Base-by-base conservation (phyloP, 2,888 invertebrate genomes). In the Chalcosyrphus nemorum region DNA sequence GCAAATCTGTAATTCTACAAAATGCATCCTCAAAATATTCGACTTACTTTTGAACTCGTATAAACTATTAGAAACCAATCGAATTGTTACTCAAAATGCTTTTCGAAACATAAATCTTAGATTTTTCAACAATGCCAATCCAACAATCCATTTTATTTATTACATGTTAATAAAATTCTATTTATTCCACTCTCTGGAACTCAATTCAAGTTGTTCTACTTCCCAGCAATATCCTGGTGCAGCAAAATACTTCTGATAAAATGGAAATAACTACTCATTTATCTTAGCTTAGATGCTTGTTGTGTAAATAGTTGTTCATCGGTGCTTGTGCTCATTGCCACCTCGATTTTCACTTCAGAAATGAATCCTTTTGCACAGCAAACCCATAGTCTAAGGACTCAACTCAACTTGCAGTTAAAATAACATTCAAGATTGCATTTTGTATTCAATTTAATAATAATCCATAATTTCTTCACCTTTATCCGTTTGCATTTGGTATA, bases 121-220 rank as follows among this genome's bases (percentile, higher is more conserved):
- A 38, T 13, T 38, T 65, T 38, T 38, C 13, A 65, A 65, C 35
- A 65, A 65, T 65, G 32, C 5, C 29, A 50, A 38, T 47, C 32
- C 21, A 50, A 50, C 35, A 35, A n/a, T 47, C 47, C 50, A 50
- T 65, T 65, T n/a, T 65, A 50, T 35, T 50, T 50, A 24, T 32
- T 38, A 29, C 29, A 29, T 29, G 13, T 38, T 38, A 38, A 38
- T 38, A 38, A 38, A 38, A 38, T 38, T 38, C 38, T 13, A 38
- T 38, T 38, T 3, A n/a, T 2, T 9, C 38, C 38, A 38, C 38
- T 38, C 3, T n/a, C 38, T 1, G 2, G 4, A n/a, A n/a, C n/a
- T n/a, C n/a, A n/a, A n/a, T n/a, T n/a, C n/a, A n/a, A n/a, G n/a
- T n/a, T n/a, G n/a, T n/a, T n/a, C n/a, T n/a, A n/a, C n/a, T n/a